phyloP scores from a whole-genome alignment of 2,797 vertebrate genomes.

The Rhinella marina region DNA sequence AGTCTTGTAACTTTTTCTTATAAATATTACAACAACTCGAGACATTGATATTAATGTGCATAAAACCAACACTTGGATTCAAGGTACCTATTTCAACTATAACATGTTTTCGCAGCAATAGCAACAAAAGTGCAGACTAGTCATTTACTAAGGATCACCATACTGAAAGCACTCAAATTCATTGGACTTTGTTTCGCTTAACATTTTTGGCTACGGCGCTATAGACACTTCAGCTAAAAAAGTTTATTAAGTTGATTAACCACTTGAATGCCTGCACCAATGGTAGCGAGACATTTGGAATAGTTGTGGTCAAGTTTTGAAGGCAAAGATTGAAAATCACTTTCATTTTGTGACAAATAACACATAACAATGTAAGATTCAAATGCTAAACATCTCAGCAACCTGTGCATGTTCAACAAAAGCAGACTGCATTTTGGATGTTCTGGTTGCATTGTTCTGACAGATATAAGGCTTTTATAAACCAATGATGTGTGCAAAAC shows the following conservation, averaged over 20 bases:
- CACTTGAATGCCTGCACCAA: background rate
- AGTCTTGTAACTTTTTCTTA: too few relatives aligned
- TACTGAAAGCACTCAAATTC: constrained; percentile 43
- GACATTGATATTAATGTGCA: constrained; percentile 23
- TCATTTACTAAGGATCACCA: constrained; percentile 24
- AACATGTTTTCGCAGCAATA: background rate
- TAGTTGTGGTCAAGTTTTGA: background rate
- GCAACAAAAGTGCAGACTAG: constrained; percentile 39
- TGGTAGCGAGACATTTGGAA: constrained; percentile 2
- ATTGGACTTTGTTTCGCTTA: background rate
- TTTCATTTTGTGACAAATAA: background rate
- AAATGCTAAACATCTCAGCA: constrained; percentile 18
- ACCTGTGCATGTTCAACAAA: constrained; percentile 9
- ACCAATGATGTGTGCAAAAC: constrained; percentile 66
- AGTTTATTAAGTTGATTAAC: background rate
- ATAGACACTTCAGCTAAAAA: constrained; percentile 26
- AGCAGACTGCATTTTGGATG: constrained; percentile 5
- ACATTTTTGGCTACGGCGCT: constrained; percentile 40
- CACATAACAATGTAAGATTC: constrained; percentile 13
- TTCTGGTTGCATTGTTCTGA: constrained; percentile 61
- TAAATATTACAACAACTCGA: background rate
- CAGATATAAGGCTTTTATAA: constrained; percentile 67
- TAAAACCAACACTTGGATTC: constrained; percentile 24
- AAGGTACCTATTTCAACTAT: constrained; percentile 22
- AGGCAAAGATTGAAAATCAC: constrained; percentile 37